Evolutionary conservation across 2,113 vertebrate species (phyloP), one percentile per base, ranked within the genome.

Genomic region (Rhizomys pruinosus): DNA sequence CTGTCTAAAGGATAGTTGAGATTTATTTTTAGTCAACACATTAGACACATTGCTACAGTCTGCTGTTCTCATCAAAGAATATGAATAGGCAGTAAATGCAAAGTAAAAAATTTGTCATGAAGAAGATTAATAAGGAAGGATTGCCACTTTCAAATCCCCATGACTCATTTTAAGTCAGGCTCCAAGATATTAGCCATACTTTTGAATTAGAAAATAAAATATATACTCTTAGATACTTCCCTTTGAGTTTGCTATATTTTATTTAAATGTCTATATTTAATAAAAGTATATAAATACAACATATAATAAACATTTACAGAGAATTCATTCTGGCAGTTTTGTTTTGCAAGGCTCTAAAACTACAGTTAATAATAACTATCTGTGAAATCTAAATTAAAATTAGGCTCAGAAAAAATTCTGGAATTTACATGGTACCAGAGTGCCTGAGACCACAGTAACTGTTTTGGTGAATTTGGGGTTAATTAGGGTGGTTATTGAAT

Each of bases 11-110:
- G 94, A 79, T 57, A 95, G 47, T 93, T 95, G 88, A 93, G 23
- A 23, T 69, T 92, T 97, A 97, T 97, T 97, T 96, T 97, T 97
- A 96, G 96, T 95, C 82, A 95, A 94, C 85, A 91, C 93, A 93
- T 96, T 91, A 97, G 88, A 96, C 85, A 95, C 93, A 96, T 93
- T 94, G 92, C 95, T 94, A 86, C 68, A 95, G 90, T 94, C 92
- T 95, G 95, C 96, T 94, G 94, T 97, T 97, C 94, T 96, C 94
- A 94, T 96, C 92, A 96, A 92, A 92, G 93, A 94, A 94, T 88
- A 95, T 96, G 93, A 97, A 96, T 96, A 97, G 90, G 91, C 93
- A 90, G 82, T 95, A 97, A 96, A 92, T 95, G 92, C 71, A 94
- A 94, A 96, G 88, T 80, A 90, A 37, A 96, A 96, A 94, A 95